These are phyloP conservation scores for Macrosiphum euphorbiae DNA, from an alignment of 2,888 invertebrate genomes.

Conservation along the genomic window DNA sequence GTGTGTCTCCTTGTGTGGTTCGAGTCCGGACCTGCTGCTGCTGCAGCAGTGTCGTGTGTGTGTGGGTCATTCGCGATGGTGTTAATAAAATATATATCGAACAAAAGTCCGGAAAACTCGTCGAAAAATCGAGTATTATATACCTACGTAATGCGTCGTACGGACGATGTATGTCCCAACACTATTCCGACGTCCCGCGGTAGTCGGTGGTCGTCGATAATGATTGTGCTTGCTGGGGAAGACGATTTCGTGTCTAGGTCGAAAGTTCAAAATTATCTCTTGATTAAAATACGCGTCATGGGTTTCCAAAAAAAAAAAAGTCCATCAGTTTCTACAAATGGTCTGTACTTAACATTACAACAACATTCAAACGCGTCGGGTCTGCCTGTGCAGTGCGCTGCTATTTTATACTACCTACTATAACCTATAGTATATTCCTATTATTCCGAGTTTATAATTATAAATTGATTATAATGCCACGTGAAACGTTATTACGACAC, in stretches of 20 bases:
- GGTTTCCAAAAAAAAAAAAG: background rate
- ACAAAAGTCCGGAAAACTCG: background rate
- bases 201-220: background rate
- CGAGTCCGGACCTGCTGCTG: background rate
- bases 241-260: background rate
- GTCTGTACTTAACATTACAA: no score
- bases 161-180: background rate
- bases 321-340: no score
- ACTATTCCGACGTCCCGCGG: background rate
- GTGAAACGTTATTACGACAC: background rate
- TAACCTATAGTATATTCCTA: background rate
- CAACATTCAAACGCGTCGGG: background rate
- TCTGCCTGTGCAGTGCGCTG: background rate
- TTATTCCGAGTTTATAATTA: background rate
- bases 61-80: background rate
- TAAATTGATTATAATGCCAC: background rate
- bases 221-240: background rate
- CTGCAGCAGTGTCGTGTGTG: background rate
- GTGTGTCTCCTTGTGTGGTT: slow-evolving; percentile 50
- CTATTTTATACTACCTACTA: background rate
- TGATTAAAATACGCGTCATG: background rate
- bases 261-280: background rate
- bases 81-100: background rate
- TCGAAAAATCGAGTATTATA: background rate
- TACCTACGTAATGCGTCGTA: background rate